These are phyloP conservation scores for rat (Rattus norvegicus) DNA, from an alignment of 2,113 vertebrate genomes.

Conservation along the genomic window GRCr8 NC_086026.1:24570501-24571000, in stretches of 20 bases:
- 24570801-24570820: background rate
- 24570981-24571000: background rate
- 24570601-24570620: background rate
- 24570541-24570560: background rate
- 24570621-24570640: background rate
- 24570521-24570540: background rate
- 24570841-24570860: background rate
- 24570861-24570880: no score
- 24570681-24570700: background rate
- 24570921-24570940: background rate
- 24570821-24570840: background rate
- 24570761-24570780: background rate
- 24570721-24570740: background rate
- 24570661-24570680: background rate
- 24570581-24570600: background rate
- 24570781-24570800: background rate
- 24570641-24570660: background rate
- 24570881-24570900: no score
- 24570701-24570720: background rate
- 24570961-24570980: no score
- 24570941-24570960: background rate
- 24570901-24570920: background rate
- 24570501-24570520: background rate
- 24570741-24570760: background rate
- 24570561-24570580: background rate